Percentiles rank a stretch among this genome's conserved stretches.
These are phyloP conservation scores for Autographa pulchrina DNA, from an alignment of 2,888 invertebrate genomes.

Conservation along the genomic window DNA sequence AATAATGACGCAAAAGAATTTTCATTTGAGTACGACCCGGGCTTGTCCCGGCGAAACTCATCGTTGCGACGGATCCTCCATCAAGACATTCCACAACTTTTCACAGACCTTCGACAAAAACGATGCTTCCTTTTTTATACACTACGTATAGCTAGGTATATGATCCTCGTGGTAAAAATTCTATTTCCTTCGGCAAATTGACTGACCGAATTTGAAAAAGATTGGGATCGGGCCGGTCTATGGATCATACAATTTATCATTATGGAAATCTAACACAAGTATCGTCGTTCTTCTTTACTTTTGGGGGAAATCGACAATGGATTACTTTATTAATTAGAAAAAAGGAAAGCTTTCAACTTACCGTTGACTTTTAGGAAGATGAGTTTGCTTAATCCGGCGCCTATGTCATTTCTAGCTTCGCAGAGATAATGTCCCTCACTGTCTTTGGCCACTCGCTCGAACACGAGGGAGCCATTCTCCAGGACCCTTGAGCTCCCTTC, in stretches of 20 bases:
- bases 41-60: slow-evolving; percentile 69
- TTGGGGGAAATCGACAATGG: slow-evolving; percentile 7
- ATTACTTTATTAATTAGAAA: slow-evolving; percentile 39
- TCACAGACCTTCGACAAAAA: slow-evolving; percentile 75
- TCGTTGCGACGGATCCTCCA: slow-evolving; percentile 69
- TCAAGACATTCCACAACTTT: slow-evolving; percentile 84
- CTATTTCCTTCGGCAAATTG: slow-evolving; percentile 59
- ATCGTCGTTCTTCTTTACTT: slow-evolving; percentile 16
- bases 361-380: slow-evolving; percentile 97
- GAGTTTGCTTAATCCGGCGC: slow-evolving; percentile 97
- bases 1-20: slow-evolving; percentile 84
- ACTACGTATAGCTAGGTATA: slow-evolving; percentile 61
- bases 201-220: slow-evolving; percentile 53
- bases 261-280: slow-evolving; percentile 39
- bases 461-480: slow-evolving; percentile 95
- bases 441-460: slow-evolving; percentile 95
- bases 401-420: slow-evolving; percentile 97
- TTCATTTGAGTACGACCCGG: slow-evolving; percentile 80
- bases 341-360: slow-evolving; percentile 79
- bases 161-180: slow-evolving; percentile 60
- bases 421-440: slow-evolving; percentile 97
- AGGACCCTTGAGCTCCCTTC: slow-evolving; percentile 94
- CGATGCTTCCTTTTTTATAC: slow-evolving; percentile 67
- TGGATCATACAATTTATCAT: slow-evolving; percentile 48
- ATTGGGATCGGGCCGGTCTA: slow-evolving; percentile 49